A percentile compares a stretch with the other conserved stretches of the same genome.
Evolutionary conservation across 2,797 vertebrate genomes (phyloP).

Genomic region (Passerculus sandwichensis): DNA sequence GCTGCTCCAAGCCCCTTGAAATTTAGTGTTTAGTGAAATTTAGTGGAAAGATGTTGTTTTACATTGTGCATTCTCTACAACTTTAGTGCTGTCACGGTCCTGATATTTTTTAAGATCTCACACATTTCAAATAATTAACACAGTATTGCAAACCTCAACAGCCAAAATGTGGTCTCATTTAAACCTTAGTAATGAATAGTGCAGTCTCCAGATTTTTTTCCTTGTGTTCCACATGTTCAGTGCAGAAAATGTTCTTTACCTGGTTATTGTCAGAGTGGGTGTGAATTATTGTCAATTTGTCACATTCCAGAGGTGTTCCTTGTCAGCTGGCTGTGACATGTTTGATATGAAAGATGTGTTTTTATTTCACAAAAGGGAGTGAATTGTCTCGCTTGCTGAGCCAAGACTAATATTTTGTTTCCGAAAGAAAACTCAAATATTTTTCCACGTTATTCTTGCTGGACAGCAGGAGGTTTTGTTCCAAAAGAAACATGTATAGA

Average conservation of each 20-base stretch:
- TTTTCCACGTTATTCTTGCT: constrained; percentile 77
- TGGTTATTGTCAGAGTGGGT: constrained; percentile 64
- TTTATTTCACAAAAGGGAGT: constrained; percentile 70
- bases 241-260: constrained; percentile 57
- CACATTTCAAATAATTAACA: background rate
- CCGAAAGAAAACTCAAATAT: constrained; percentile 75
- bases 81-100: background rate
- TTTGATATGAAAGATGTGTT: constrained; percentile 68
- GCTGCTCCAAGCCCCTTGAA: background rate
- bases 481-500: constrained; percentile 76
- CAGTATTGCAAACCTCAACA: background rate
- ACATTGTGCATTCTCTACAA: background rate
- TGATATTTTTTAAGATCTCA: background rate
- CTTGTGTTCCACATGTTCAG: background rate
- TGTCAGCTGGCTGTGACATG: constrained; percentile 69
- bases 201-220: background rate
- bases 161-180: background rate
- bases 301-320: constrained; percentile 63
- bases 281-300: constrained; percentile 56
- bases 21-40: background rate
- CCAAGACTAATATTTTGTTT: constrained; percentile 84
- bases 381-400: constrained; percentile 73
- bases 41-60: background rate
- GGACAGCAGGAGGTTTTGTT: constrained; percentile 73
- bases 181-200: background rate